These are phyloP conservation scores for Caenorhabditis imperialis DNA, from an alignment of 2,888 invertebrate genomes.

Conservation along the genomic window DNA sequence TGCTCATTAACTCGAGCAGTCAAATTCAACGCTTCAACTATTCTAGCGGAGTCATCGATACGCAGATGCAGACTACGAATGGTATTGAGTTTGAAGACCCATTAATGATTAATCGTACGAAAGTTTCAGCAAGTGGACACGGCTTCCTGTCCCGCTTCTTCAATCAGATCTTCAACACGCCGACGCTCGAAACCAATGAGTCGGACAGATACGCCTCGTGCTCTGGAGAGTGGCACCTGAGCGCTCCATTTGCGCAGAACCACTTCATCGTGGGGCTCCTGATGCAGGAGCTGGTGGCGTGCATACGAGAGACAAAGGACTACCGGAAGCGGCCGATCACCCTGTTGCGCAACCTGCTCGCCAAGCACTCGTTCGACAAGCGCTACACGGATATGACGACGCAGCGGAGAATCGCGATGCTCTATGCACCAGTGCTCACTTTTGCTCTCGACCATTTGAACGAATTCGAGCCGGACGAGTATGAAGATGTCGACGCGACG, in stretches of 20 bases:
- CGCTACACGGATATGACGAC: constrained; percentile 85
- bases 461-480: constrained; percentile 81
- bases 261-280: constrained; percentile 92
- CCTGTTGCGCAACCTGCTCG: constrained; percentile 88
- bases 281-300: constrained; percentile 89
- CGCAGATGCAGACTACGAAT: constrained; percentile 50
- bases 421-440: constrained; percentile 92
- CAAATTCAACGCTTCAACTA: constrained; percentile 58
- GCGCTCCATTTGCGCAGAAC: constrained; percentile 89
- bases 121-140: constrained; percentile 38
- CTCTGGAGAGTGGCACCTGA: constrained; percentile 80
- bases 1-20: constrained; percentile 79
- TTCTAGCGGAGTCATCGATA: constrained; percentile 40
- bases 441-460: constrained; percentile 90
- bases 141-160: constrained; percentile 70
- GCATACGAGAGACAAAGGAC: constrained; percentile 88
- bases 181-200: constrained; percentile 62
- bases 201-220: constrained; percentile 73
- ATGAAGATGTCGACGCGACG: constrained; percentile 52
- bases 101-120: neutral
- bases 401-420: constrained; percentile 85
- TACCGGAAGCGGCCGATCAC: constrained; percentile 87
- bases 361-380: constrained; percentile 94
- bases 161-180: constrained; percentile 66
- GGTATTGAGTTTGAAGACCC: constrained; percentile 13